A percentile compares a stretch with the other conserved stretches of the same genome.
Conservation (phyloP, 1,140 invertebrate species). For the Orussus abietinus region DNA sequence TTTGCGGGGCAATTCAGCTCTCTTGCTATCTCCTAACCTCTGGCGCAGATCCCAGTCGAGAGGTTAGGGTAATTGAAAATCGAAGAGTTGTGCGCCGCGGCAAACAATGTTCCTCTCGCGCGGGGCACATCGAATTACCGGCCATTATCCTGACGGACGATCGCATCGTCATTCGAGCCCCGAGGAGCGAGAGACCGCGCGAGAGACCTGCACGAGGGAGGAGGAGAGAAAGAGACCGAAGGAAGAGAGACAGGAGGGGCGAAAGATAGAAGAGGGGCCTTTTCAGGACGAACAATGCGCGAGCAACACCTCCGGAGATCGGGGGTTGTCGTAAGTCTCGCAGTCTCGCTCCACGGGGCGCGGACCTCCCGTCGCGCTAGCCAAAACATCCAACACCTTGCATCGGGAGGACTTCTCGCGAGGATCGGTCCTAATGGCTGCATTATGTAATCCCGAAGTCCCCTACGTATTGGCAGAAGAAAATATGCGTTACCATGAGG, state of each 20-base stretch:
- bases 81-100: slow-evolving; percentile 25
- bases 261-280: neutral
- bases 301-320: too few relatives aligned
- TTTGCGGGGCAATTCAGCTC: too few relatives aligned
- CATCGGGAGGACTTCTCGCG: too few relatives aligned
- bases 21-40: too few relatives aligned
- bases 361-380: slow-evolving; percentile 5
- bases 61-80: slow-evolving; percentile 38
- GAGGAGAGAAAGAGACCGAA: neutral
- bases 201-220: neutral
- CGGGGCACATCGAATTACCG: slow-evolving; percentile 35
- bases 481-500: too few relatives aligned
- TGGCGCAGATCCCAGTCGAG: too few relatives aligned
- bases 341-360: too few relatives aligned
- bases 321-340: too few relatives aligned
- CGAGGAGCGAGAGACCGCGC: slow-evolving; percentile 24
- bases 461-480: too few relatives aligned
- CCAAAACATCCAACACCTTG: slow-evolving; percentile 3
- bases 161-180: slow-evolving; percentile 34
- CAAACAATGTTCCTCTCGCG: slow-evolving; percentile 36
- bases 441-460: too few relatives aligned
- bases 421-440: too few relatives aligned
- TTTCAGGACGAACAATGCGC: too few relatives aligned
- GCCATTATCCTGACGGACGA: slow-evolving; percentile 45
- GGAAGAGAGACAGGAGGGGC: neutral